Evolutionary conservation across 1,140 invertebrate genomes (phyloP).

Genomic region (Achroia grisella): DNA sequence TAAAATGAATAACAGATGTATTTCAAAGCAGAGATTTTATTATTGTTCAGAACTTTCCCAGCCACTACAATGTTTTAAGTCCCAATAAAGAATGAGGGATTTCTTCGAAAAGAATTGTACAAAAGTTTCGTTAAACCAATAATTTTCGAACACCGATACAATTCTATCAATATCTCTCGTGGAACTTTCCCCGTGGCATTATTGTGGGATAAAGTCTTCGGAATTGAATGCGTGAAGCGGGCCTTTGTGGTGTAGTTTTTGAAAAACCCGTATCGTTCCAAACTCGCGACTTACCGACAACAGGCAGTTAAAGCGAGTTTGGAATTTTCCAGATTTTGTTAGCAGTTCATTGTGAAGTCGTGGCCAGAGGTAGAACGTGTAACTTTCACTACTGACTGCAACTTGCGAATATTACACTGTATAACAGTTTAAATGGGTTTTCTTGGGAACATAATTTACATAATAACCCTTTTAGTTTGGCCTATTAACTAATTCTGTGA

Average conservation of each 20-base stretch:
- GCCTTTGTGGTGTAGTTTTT: background rate
- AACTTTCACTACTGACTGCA: too few species aligned
- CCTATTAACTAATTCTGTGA: conserved; percentile 1
- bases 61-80: background rate
- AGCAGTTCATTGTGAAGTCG: too few species aligned
- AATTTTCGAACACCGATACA: conserved; percentile 6
- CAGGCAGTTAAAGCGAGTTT: too few species aligned
- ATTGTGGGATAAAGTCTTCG: background rate
- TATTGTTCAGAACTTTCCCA: too few species aligned
- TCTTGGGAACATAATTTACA: background rate
- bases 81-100: background rate
- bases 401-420: background rate
- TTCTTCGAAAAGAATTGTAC: background rate
- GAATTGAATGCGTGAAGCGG: background rate
- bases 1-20: too few species aligned
- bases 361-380: too few species aligned
- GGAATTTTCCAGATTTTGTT: too few species aligned
- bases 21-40: too few species aligned
- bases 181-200: background rate
- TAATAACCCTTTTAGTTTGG: background rate
- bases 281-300: background rate
- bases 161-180: conserved; percentile 7
- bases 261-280: background rate
- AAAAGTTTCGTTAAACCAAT: conserved; percentile 10
- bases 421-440: background rate